Conservation (phyloP, 2,888 invertebrate species). For the Melitaea athalia region DNA sequence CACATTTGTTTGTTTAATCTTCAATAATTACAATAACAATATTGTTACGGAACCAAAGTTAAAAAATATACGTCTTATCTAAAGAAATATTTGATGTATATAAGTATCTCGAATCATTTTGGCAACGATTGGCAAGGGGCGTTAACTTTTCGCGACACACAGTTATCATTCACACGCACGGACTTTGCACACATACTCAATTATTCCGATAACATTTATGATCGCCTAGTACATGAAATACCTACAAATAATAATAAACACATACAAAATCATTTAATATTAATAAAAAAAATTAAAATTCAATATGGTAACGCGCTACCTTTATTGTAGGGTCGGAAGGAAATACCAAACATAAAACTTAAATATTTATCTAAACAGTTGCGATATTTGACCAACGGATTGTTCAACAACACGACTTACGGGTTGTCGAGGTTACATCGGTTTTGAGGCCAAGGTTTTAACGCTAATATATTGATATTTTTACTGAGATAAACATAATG, state of each 20-base stretch:
- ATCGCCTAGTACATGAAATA: constrained; percentile 56
- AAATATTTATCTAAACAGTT: constrained; percentile 58
- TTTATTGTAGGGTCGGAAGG: constrained; percentile 32
- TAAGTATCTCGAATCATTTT: constrained; percentile 65
- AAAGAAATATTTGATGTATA: constrained; percentile 20
- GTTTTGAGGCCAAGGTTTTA: constrained; percentile 77
- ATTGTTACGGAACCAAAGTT: constrained; percentile 23
- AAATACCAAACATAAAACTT: constrained; percentile 37
- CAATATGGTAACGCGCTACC: constrained; percentile 11
- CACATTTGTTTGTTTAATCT: background rate
- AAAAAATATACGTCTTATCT: background rate
- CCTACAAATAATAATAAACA: constrained; percentile 26
- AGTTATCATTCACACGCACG: constrained; percentile 35
- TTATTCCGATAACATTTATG: constrained; percentile 49
- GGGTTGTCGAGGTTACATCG: constrained; percentile 63
- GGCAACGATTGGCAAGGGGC: constrained; percentile 72
- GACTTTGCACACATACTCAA: constrained; percentile 31
- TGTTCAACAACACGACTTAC: constrained; percentile 62
- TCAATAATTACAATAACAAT: background rate
- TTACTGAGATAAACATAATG: constrained; percentile 56
- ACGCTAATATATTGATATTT: constrained; percentile 70
- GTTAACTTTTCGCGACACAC: constrained; percentile 63
- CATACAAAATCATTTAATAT: background rate
- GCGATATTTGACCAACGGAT: constrained; percentile 72
- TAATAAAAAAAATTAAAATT: constrained; percentile 1